Evolutionary conservation across 2,797 vertebrate genomes (phyloP).

Genomic region (Fundulus diaphanus): DNA sequence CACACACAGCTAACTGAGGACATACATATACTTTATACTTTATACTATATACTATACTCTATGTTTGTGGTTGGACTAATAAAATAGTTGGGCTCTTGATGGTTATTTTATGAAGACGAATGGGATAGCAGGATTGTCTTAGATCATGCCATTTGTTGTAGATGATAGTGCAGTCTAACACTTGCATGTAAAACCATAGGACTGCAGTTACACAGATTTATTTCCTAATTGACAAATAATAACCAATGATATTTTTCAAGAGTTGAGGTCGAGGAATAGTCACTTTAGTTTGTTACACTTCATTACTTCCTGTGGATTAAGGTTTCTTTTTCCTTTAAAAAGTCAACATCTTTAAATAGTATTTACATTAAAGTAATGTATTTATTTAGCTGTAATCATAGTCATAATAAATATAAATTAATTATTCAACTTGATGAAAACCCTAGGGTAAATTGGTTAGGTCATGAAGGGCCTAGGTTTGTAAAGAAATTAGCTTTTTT

Average conservation of each 20-base stretch:
- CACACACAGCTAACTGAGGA: no score
- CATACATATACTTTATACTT: no score
- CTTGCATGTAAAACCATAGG: not conserved
- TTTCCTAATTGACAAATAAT: not conserved
- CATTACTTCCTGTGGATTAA: not conserved
- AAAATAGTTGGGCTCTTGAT: no score
- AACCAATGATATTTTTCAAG: constrained; percentile 21
- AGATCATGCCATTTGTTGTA: constrained; percentile 28
- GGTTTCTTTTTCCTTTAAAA: not conserved
- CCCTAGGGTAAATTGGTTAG: not conserved
- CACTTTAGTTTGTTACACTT: not conserved
- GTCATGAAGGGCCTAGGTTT: not conserved
- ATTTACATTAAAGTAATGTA: constrained; percentile 3
- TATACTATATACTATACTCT: no score
- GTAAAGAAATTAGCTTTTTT: constrained; percentile 5
- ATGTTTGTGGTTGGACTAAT: no score
- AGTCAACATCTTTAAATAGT: not conserved
- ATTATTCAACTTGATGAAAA: not conserved
- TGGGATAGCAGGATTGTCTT: no score
- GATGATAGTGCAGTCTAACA: constrained; percentile 2
- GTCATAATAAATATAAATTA: not conserved
- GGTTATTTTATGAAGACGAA: no score
- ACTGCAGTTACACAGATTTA: not conserved
- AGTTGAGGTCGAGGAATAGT: constrained; percentile 12
- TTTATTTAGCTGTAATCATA: not conserved